Conservation (phyloP, 2,888 invertebrate species). For the Coelogynopora nodosa region DNA sequence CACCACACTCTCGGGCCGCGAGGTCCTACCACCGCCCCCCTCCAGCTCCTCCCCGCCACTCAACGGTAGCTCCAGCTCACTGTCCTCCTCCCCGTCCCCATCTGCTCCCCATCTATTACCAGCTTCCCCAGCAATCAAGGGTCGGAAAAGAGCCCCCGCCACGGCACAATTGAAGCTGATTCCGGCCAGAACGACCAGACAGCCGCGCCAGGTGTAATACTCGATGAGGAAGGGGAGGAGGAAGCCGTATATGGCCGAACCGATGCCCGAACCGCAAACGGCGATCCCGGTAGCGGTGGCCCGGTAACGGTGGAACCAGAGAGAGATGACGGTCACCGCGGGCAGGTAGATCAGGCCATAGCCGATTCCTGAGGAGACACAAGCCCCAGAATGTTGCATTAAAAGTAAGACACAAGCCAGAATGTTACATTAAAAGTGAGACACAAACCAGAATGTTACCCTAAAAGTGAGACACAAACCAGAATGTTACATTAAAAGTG, state of each 20-base stretch:
- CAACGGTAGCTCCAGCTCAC: background rate
- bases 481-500: no score
- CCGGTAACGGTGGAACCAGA: conserved; percentile 88
- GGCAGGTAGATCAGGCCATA: conserved; percentile 95
- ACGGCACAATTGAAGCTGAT: conserved; percentile 73
- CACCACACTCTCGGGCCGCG: background rate
- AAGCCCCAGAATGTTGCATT: no score
- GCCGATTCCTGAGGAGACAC: conserved; percentile 84
- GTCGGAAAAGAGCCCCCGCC: conserved; percentile 78
- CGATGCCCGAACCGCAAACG: conserved; percentile 90
- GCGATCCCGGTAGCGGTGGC: conserved; percentile 92
- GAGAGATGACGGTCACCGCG: conserved; percentile 92
- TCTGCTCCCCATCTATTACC: background rate
- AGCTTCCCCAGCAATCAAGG: conserved; percentile 65
- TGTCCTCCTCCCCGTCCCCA: background rate
- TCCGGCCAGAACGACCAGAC: conserved; percentile 69
- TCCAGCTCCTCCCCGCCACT: background rate
- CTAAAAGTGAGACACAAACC: no score
- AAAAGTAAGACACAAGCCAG: no score
- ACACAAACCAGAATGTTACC: no score
- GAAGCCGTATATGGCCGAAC: conserved; percentile 81
- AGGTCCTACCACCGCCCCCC: background rate
- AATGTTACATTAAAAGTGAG: no score
- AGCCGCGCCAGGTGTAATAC: conserved; percentile 76
- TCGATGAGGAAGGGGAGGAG: conserved; percentile 66